A percentile compares a stretch with the other conserved stretches of the same genome.
Conservation (phyloP, 2,888 invertebrate species). For the Melikaiella ostensackeni region DNA sequence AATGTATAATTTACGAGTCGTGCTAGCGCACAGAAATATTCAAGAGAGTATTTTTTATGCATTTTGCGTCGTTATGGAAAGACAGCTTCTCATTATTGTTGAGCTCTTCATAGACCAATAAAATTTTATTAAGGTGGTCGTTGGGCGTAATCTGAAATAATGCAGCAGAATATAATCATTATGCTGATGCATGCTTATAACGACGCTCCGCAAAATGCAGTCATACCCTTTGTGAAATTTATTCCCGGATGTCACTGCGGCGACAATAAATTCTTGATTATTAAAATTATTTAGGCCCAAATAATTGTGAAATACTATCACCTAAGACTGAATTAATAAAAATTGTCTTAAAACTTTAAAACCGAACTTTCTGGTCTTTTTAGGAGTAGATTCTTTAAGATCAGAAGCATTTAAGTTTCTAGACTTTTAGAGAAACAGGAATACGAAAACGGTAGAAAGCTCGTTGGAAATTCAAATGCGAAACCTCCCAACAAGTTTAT, state of each 20-base stretch:
- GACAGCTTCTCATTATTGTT: constrained; percentile 3
- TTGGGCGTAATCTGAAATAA: constrained; percentile 24
- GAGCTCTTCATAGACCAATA: constrained; percentile 3
- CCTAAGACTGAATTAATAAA: neutral
- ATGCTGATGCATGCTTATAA: constrained; percentile 21
- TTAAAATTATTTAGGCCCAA: neutral
- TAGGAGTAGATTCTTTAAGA: neutral
- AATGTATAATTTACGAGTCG: neutral
- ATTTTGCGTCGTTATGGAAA: neutral
- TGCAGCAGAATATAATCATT: constrained; percentile 25
- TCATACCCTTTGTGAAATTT: neutral
- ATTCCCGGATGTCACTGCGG: neutral
- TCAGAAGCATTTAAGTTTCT: neutral
- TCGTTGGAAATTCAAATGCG: constrained; percentile 30
- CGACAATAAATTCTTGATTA: constrained; percentile 5
- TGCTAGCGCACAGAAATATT: neutral
- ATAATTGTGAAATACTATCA: neutral
- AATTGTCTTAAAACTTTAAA: neutral
- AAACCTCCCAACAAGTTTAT: constrained; percentile 23
- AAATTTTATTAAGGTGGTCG: constrained; percentile 21
- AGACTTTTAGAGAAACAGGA: constrained; percentile 21
- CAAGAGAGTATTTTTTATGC: neutral
- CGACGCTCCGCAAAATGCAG: constrained; percentile 2
- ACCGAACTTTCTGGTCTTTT: neutral
- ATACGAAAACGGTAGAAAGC: constrained; percentile 23